These are phyloP conservation scores for Chiridota heheva DNA, from an alignment of 35 echinoderm and acorn worm genomes.

Conservation along the genomic window DNA sequence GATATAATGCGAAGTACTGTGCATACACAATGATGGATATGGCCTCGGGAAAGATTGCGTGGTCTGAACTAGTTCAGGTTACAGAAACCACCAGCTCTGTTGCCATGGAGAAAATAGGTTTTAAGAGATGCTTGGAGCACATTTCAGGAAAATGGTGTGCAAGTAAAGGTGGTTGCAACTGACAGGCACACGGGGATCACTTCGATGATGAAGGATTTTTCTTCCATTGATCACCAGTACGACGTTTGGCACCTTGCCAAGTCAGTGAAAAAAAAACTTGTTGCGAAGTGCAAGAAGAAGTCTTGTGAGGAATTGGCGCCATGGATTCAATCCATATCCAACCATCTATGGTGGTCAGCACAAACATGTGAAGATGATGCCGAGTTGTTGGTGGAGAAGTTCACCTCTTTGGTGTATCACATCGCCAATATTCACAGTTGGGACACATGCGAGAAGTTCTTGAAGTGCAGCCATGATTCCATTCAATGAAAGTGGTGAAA, in stretches of 20 bases:
- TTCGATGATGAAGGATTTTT: slow-evolving; percentile 24
- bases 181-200: slow-evolving; percentile 51
- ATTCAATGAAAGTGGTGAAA: neutral
- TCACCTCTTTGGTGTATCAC: slow-evolving; percentile 45
- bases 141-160: neutral
- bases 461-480: slow-evolving; percentile 28
- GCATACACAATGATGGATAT: slow-evolving; percentile 70
- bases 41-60: slow-evolving; percentile 12
- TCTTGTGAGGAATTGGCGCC: slow-evolving; percentile 5
- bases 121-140: neutral
- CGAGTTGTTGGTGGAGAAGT: slow-evolving; percentile 49
- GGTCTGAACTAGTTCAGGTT: slow-evolving; percentile 52
- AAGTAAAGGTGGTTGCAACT: slow-evolving; percentile 31
- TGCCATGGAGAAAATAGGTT: slow-evolving; percentile 60
- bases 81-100: slow-evolving; percentile 49
- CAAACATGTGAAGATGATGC: slow-evolving; percentile 24
- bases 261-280: slow-evolving; percentile 27
- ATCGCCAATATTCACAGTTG: slow-evolving; percentile 41
- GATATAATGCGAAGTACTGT: slow-evolving; percentile 61
- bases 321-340: slow-evolving; percentile 40
- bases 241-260: slow-evolving; percentile 61
- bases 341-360: slow-evolving; percentile 60
- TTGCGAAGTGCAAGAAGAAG: slow-evolving; percentile 42
- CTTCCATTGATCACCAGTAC: slow-evolving; percentile 49
- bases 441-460: slow-evolving; percentile 23